Percentiles rank a stretch among this genome's conserved stretches.
These are phyloP conservation scores for Rhyacophila evoluta DNA, from an alignment of 2,888 invertebrate species.

Conservation along the genomic window DNA sequence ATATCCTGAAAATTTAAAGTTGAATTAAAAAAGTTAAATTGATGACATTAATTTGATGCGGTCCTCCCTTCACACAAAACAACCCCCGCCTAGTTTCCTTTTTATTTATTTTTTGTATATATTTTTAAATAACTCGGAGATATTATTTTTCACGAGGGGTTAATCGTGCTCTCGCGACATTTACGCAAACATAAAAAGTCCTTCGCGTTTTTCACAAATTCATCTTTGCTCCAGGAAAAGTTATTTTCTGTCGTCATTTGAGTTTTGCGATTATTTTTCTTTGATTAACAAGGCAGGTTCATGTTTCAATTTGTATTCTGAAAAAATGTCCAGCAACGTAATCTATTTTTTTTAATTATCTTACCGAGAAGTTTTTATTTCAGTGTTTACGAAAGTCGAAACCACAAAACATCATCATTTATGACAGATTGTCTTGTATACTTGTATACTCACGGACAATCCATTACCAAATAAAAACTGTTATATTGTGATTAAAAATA, in stretches of 20 bases:
- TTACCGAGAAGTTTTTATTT: too few species aligned
- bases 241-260: not conserved
- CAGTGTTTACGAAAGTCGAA: too few species aligned
- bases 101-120: not conserved
- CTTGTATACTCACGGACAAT: too few species aligned
- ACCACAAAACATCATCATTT: too few species aligned
- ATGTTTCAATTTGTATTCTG: not conserved
- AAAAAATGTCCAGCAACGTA: too few species aligned
- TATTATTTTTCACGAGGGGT: slow-evolving; percentile 10
- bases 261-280: not conserved
- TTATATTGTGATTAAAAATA: too few species aligned
- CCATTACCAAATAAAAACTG: too few species aligned
- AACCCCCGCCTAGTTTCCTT: not conserved
- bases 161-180: not conserved
- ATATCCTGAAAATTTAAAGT: not conserved
- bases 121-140: not conserved
- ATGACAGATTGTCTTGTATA: too few species aligned
- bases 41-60: slow-evolving; percentile 5
- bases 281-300: not conserved
- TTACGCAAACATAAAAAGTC: not conserved
- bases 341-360: too few species aligned
- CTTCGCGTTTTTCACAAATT: not conserved
- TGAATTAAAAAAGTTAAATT: slow-evolving; percentile 10
- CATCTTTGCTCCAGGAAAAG: not conserved
- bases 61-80: not conserved